Base-by-base conservation (phyloP, 2,113 vertebrate genomes). In the Myotis davidii region DNA sequence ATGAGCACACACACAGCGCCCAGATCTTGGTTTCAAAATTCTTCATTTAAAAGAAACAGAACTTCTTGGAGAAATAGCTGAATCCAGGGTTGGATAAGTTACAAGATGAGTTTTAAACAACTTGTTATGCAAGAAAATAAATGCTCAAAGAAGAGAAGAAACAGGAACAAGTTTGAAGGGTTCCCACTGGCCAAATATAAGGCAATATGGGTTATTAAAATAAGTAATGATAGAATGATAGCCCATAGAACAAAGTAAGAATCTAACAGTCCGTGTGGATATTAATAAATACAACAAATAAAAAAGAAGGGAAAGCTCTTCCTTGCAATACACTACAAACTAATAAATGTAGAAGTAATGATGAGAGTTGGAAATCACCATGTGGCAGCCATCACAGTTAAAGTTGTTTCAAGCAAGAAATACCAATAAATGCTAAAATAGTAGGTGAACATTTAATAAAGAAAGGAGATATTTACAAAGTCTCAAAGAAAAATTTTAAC, bases 231-330 rank as follows among this genome's bases (percentile, higher is more conserved):
- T 0, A 73, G 64, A 56, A 90, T 48, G 78, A 59, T 25, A 90
- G 86, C 21, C 9, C n/a, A 83, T 3, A 78, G 32, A 95, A 93
- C 13, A 82, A 95, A 93, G n/a, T n/a, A 88, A 89, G 52, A 90
- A 77, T 91, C 64, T 32, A 78, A 32, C 7, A 90, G 77, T 72
- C 16, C 77, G 73, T 21, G 10, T 29, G 14, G 13, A 59, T 48
- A 84, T 37, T 79, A 87, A 48, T 23, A 52, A 79, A 64, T 14
- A 76, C n/a, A 5, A 65, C 18, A 90, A 81, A 84, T 9, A 67
- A 88, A 37, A 39, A 42, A 32, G n/a, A 59, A 65, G 10, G 14
- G 23, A 50, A 42, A 84, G 14, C 5, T 88, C 34, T 74, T 82
- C 8, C 67, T 64, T 77, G 77, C 27, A 52, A 73, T 0, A 73